phyloP scores from a whole-genome alignment of 1,140 invertebrate genomes.

The Phortica variegata region DNA sequence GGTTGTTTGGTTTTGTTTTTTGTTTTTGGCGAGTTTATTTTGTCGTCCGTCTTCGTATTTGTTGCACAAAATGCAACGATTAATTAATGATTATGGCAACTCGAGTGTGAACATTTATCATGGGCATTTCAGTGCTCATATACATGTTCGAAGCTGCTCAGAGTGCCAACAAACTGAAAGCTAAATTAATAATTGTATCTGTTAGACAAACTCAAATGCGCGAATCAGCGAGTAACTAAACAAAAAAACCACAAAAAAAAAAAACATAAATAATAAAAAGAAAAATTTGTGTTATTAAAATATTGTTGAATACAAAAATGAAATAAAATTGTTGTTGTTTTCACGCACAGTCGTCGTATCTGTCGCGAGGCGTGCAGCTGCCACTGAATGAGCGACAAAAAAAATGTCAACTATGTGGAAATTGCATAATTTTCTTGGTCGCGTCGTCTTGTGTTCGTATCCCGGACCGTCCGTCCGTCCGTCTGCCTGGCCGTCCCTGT shows the following conservation, averaged over 20 bases:
- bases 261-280: too few species aligned
- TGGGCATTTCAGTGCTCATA: too few species aligned
- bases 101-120: conserved; percentile 28
- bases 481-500: conserved; percentile 26
- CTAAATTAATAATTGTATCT: conserved; percentile 24
- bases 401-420: background rate
- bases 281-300: too few species aligned
- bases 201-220: conserved; percentile 2
- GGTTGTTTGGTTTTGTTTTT: background rate
- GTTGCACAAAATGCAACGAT: conserved; percentile 15
- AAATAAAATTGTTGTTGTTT: conserved; percentile 11
- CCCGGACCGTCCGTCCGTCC: conserved; percentile 17
- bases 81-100: conserved; percentile 28
- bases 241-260: background rate
- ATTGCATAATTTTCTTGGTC: conserved; percentile 40
- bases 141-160: too few species aligned
- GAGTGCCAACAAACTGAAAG: conserved; percentile 11
- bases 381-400: conserved; percentile 5
- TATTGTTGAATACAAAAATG: too few species aligned
- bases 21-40: background rate
- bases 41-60: background rate
- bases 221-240: background rate
- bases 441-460: too few species aligned
- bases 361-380: conserved; percentile 10
- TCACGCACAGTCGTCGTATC: conserved; percentile 4